Evolutionary conservation across 2,888 invertebrate species (phyloP), one percentile per base, ranked within the genome.

Genomic region (Cheiracanthium punctorium): DNA sequence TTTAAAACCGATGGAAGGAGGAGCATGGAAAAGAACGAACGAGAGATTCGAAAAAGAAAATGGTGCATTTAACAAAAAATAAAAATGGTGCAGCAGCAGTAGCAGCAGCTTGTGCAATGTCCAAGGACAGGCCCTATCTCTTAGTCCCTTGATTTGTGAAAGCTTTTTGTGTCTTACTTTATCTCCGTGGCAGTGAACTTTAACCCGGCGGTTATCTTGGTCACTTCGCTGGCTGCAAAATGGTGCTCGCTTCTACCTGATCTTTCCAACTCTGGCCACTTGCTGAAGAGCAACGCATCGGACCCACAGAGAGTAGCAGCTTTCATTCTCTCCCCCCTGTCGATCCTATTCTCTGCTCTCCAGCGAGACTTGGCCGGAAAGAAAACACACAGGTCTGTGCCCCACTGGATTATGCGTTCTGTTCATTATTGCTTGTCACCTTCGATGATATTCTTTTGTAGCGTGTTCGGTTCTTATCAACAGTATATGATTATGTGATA

Each of bases 61-160:
- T 37, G 37, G 7, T 37, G 7, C 10, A n/a, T n/a, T n/a, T n/a
- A 52, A 52, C 52, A 52, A 52, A 52, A 48, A 52, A 10, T 52
- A 10, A 20, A 7, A 52, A 20, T 10, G 37, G 5, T 37, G 37
- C 37, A 37, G 12, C 64, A 64, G 64, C 64, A 64, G 64, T 43
- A 29, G 70, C 74, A 69, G 30, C 33, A 58, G 71, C 48, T 64
- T 65, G 82, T 65, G 64, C 84, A 84, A 84, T 64, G 84, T 84
- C 84, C 84, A 84, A 84, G 84, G 84, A 33, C 84, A 69, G 29
- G 32, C 67, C 64, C 65, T 84, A 84, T 84, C 82, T 70, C 74
- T 28, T 2, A 20, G 72, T 73, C 74, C 28, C 33, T 82, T 79
- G 84, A 84, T 84, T 84, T 84, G 77, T 84, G 72, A 77, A 84